Evolutionary conservation across 2,888 invertebrate species (phyloP).

Genomic region (Lepidocyrtinus sp.): DNA sequence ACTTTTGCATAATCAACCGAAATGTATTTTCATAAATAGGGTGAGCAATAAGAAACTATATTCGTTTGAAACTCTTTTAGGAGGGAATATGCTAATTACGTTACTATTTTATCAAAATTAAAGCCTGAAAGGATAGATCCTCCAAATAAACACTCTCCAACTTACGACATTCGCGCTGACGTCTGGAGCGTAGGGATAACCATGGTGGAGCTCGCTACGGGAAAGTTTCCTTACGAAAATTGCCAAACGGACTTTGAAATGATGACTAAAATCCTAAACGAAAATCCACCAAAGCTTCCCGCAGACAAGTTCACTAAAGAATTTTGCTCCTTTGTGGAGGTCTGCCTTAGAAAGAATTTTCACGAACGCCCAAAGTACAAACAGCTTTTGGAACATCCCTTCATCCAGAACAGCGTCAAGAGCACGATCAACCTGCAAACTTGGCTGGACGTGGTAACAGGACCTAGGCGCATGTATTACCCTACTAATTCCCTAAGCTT

Average conservation of each 20-base stretch:
- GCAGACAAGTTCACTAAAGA: slow-evolving; percentile 85
- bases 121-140: slow-evolving; percentile 99
- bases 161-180: slow-evolving; percentile 99
- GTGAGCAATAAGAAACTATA: slow-evolving; percentile 12
- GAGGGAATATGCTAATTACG: background rate
- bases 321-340: slow-evolving; percentile 91
- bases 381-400: slow-evolving; percentile 88
- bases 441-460: slow-evolving; percentile 80
- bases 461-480: slow-evolving; percentile 54
- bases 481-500: slow-evolving; percentile 64
- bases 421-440: slow-evolving; percentile 80
- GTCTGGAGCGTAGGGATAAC: slow-evolving; percentile 99
- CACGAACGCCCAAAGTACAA: slow-evolving; percentile 94
- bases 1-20: background rate
- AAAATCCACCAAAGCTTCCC: slow-evolving; percentile 82
- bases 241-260: slow-evolving; percentile 99
- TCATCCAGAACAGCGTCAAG: slow-evolving; percentile 85
- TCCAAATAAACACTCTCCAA: slow-evolving; percentile 91
- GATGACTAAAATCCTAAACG: slow-evolving; percentile 90
- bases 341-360: slow-evolving; percentile 95
- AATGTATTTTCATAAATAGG: background rate
- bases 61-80: slow-evolving; percentile 4
- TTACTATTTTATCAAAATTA: background rate
- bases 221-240: slow-evolving; percentile 93
- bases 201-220: slow-evolving; percentile 96